Conservation (phyloP, 2,797 vertebrate species). For the Scarus forsteni region DNA sequence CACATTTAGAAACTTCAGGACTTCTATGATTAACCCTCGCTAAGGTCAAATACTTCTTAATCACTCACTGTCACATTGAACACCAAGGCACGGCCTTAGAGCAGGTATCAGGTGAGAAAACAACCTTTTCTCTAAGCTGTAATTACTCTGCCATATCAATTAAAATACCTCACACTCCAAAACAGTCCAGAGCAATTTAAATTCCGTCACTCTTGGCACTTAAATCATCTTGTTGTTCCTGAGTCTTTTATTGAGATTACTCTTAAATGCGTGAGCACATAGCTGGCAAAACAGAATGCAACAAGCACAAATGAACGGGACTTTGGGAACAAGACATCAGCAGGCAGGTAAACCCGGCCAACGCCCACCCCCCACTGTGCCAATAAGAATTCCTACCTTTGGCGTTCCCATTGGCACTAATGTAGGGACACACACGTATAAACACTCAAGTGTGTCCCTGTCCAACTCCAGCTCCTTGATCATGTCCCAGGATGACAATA, state of each 20-base stretch:
- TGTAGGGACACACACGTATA: not conserved
- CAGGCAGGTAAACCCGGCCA: not conserved
- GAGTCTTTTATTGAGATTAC: not conserved
- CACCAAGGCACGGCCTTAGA: constrained; percentile 13
- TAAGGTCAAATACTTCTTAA: not conserved
- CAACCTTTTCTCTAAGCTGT: constrained; percentile 40
- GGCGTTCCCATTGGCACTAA: constrained; percentile 34
- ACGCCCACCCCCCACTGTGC: constrained; percentile 58
- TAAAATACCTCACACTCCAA: constrained; percentile 35
- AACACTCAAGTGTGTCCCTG: constrained; percentile 7
- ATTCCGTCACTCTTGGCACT: constrained; percentile 32
- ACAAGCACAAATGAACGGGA: not conserved
- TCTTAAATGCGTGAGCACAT: not conserved
- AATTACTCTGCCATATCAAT: constrained; percentile 59
- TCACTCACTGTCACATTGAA: not conserved
- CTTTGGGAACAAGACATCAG: not conserved
- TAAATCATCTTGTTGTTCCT: not conserved
- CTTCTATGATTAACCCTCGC: no score
- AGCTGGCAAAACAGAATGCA: not conserved
- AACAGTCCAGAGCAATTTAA: constrained; percentile 47
- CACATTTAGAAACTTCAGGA: no score
- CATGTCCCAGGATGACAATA: constrained; percentile 53
- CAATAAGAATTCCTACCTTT: constrained; percentile 49
- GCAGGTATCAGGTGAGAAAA: constrained; percentile 37
- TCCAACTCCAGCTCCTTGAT: constrained; percentile 56